These are phyloP conservation scores for Drosophila novamexicana DNA, from an alignment of 1,140 invertebrate species.

Conservation along the genomic window DNA sequence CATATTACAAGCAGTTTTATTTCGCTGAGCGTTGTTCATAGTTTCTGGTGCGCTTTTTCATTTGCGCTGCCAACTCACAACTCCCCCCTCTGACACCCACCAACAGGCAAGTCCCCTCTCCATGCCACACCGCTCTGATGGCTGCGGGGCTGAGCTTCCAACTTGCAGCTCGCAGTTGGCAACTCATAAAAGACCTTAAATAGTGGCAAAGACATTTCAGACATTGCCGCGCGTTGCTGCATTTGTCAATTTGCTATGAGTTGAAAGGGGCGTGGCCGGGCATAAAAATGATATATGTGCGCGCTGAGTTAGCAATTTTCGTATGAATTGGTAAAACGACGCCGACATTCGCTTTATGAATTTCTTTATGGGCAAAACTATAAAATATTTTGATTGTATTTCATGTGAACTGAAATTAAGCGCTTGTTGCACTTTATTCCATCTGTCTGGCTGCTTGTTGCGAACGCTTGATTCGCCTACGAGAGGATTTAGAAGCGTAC, in stretches of 20 bases:
- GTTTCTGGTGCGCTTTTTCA: slow-evolving; percentile 77
- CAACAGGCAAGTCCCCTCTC: too few relatives aligned
- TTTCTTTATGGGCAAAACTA: slow-evolving; percentile 68
- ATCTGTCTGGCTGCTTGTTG: neutral
- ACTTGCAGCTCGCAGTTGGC: slow-evolving; percentile 23
- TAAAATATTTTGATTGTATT: slow-evolving; percentile 79
- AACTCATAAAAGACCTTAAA: slow-evolving; percentile 73
- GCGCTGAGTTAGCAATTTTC: slow-evolving; percentile 82
- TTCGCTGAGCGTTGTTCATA: slow-evolving; percentile 74
- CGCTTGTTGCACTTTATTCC: slow-evolving; percentile 51
- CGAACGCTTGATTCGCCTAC: slow-evolving; percentile 35
- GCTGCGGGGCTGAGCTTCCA: slow-evolving; percentile 26
- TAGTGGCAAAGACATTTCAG: slow-evolving; percentile 83
- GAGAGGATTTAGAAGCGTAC: slow-evolving; percentile 45
- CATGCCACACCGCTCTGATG: neutral
- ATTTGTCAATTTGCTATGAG: slow-evolving; percentile 83
- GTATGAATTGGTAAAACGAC: slow-evolving; percentile 68
- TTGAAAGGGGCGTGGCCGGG: slow-evolving; percentile 82
- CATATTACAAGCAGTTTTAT: slow-evolving; percentile 81
- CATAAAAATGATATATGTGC: slow-evolving; percentile 81
- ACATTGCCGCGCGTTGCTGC: slow-evolving; percentile 54
- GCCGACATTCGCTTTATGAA: slow-evolving; percentile 67
- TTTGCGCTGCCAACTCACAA: slow-evolving; percentile 18
- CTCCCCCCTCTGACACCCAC: neutral
- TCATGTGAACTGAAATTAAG: slow-evolving; percentile 60